A percentile compares a stretch with the other conserved stretches of the same genome.
Evolutionary conservation across 2,888 invertebrate genomes (phyloP).

Genomic region (Abrostola triplasia): DNA sequence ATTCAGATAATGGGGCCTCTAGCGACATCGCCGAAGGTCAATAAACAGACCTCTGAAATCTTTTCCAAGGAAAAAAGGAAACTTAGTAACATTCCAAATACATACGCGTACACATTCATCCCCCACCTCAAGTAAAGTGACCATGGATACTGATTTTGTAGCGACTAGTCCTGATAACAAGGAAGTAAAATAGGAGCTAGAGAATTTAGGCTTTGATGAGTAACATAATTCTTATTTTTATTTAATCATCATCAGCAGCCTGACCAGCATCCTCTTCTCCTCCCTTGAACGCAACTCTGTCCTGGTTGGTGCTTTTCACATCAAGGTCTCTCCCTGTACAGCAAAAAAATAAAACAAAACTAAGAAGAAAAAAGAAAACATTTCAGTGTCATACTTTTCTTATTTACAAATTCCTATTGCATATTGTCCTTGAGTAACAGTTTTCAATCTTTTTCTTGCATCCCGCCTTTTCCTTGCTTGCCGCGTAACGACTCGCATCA

Average conservation of each 20-base stretch:
- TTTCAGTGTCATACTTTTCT: too few relatives aligned
- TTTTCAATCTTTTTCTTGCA: background rate
- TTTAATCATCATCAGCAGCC: too few relatives aligned
- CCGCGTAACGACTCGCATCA: background rate
- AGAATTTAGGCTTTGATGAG: too few relatives aligned
- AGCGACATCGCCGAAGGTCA: slow-evolving; percentile 45
- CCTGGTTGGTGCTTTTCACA: too few relatives aligned
- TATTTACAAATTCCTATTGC: background rate
- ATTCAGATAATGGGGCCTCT: slow-evolving; percentile 49
- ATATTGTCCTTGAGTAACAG: background rate
- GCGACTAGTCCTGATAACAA: background rate
- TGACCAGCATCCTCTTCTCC: too few relatives aligned
- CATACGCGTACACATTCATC: slow-evolving; percentile 49
- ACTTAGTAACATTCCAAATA: slow-evolving; percentile 52
- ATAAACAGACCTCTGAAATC: slow-evolving; percentile 48
- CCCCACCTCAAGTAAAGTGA: slow-evolving; percentile 38
- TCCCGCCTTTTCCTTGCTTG: background rate
- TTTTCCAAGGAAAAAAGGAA: slow-evolving; percentile 48
- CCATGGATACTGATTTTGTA: background rate
- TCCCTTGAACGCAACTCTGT: too few relatives aligned
- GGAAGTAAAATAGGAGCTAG: too few relatives aligned
- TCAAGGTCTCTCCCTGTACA: too few relatives aligned
- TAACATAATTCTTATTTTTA: too few relatives aligned
- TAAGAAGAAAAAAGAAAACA: too few relatives aligned
- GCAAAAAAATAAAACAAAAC: too few relatives aligned